A percentile compares a stretch with the other conserved stretches of the same genome.
Conservation (phyloP, 2,888 invertebrate species). For the Drosophila anomalata region DNA sequence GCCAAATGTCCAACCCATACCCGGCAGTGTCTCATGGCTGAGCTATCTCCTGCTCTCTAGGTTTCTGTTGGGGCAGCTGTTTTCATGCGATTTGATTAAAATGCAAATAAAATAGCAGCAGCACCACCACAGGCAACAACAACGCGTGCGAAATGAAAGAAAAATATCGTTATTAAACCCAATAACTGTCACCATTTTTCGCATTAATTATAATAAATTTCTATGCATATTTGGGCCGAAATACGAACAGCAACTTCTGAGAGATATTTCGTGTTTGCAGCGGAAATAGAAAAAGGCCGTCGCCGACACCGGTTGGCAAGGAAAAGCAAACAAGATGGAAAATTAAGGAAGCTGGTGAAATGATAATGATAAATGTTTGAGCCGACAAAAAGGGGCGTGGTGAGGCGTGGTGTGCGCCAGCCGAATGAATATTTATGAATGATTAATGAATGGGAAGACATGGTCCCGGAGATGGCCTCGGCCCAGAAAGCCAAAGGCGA, state of each 20-base stretch:
- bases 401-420: conserved; percentile 20
- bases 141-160: conserved; percentile 11
- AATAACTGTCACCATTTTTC: conserved; percentile 66
- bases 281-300: conserved; percentile 61
- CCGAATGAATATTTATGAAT: conserved; percentile 68
- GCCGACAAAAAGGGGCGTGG: conserved; percentile 19
- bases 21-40: conserved; percentile 6
- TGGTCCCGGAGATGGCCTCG: conserved; percentile 21
- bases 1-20: conserved; percentile 33
- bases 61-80: conserved; percentile 45
- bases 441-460: conserved; percentile 65
- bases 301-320: conserved; percentile 5
- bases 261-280: conserved; percentile 36
- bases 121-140: background rate
- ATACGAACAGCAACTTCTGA: conserved; percentile 28
- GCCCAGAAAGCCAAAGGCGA: conserved; percentile 9
- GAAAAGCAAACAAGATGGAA: conserved; percentile 35
- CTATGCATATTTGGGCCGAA: conserved; percentile 38
- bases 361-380: conserved; percentile 72
- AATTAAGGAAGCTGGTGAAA: conserved; percentile 55
- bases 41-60: conserved; percentile 16
- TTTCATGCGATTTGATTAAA: conserved; percentile 57
- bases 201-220: conserved; percentile 75
- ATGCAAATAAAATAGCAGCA: conserved; percentile 54
- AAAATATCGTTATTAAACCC: conserved; percentile 61